These are phyloP conservation scores for Perognathus longimembris DNA, from an alignment of 2,113 vertebrate species.

Conservation along the genomic window DNA sequence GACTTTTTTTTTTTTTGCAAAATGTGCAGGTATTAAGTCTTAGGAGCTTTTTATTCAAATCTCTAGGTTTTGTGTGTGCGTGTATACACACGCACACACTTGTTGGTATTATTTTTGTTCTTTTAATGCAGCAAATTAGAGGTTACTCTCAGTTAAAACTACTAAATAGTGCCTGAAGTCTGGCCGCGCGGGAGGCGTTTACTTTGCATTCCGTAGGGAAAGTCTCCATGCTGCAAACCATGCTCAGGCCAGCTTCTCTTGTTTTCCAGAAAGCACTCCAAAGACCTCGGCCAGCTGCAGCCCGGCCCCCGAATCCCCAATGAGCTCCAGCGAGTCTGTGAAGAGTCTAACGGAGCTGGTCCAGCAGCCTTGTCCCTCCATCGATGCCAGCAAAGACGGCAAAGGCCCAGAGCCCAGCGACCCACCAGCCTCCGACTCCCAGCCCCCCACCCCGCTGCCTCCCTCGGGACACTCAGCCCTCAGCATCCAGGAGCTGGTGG, in stretches of 20 bases:
- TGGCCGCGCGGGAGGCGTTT: neutral
- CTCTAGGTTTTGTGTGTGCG: neutral
- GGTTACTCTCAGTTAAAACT: neutral
- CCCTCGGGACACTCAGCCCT: conserved; percentile 92
- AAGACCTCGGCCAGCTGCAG: conserved; percentile 98
- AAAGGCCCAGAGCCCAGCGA: conserved; percentile 88
- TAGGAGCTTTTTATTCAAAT: conserved; percentile 49
- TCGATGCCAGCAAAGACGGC: conserved; percentile 91
- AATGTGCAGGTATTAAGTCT: conserved; percentile 6
- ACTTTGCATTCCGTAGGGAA: neutral
- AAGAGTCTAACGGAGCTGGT: conserved; percentile 92
- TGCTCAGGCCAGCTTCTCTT: conserved; percentile 42
- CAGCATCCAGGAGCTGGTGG: conserved; percentile 96
- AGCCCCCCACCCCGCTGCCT: conserved; percentile 90
- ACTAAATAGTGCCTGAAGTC: no score
- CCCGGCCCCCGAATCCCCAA: conserved; percentile 95
- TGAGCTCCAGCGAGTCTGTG: conserved; percentile 96
- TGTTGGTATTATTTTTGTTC: conserved; percentile 24
- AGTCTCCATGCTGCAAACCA: neutral
- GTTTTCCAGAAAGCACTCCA: conserved; percentile 93
- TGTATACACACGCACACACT: no score
- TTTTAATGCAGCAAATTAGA: conserved; percentile 45
- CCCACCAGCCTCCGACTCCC: conserved; percentile 88
- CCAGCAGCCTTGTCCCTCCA: conserved; percentile 90
- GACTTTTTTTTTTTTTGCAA: conserved; percentile 20